Evolutionary conservation across 2,797 vertebrate genomes (phyloP).

Genomic region (Basileuterus tristriatus): DNA sequence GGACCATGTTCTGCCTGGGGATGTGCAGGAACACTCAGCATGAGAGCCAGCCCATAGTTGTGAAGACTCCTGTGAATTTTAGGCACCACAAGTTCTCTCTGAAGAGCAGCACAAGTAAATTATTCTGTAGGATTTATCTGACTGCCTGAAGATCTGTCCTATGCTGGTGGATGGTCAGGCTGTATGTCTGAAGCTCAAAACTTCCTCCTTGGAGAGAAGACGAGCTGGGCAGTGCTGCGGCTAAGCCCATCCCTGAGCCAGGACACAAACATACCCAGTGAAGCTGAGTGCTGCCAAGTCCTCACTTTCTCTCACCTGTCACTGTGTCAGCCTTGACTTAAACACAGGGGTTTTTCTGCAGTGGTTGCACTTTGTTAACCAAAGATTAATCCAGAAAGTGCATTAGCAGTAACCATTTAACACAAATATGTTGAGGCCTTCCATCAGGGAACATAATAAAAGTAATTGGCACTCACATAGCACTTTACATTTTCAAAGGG

Average conservation of each 20-base stretch:
- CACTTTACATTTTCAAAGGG: slow-evolving; percentile 53
- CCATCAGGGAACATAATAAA: slow-evolving; percentile 50
- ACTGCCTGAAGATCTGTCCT: not conserved
- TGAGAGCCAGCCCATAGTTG: not conserved
- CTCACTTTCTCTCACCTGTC: not conserved
- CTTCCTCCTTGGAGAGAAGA: not conserved
- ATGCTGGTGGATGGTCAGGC: not conserved
- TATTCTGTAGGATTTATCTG: not conserved
- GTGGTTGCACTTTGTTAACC: not conserved
- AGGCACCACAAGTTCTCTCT: not conserved
- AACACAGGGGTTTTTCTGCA: not conserved
- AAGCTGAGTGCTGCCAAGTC: not conserved
- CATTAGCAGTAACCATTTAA: slow-evolving; percentile 56
- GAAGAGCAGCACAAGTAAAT: not conserved
- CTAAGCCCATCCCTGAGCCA: not conserved
- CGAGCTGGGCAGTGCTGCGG: not conserved
- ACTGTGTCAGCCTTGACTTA: not conserved
- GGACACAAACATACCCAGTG: fast-evolving
- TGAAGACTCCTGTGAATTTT: not conserved
- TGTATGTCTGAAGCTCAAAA: not conserved
- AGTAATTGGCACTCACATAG: slow-evolving; percentile 41
- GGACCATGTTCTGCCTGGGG: fast-evolving
- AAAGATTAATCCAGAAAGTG: slow-evolving; percentile 48
- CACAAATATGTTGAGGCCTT: slow-evolving; percentile 16
- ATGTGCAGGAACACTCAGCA: not conserved